phyloP scores from a whole-genome alignment of 2,888 invertebrate genomes.

The Plebejus melissa region DNA sequence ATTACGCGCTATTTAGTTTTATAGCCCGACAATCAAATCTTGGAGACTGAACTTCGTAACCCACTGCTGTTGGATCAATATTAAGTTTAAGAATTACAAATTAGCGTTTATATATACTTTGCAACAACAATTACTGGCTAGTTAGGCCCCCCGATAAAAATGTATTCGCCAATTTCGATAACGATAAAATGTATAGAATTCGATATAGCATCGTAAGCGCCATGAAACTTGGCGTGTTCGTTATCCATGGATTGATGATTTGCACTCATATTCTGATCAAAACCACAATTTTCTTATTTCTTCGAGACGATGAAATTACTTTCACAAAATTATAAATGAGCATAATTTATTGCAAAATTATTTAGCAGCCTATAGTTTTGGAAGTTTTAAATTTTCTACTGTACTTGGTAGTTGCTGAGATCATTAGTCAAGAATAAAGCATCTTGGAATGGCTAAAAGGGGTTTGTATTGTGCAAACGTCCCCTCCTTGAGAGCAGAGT shows the following conservation, averaged over 20 bases:
- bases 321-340: not conserved
- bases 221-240: too few species aligned
- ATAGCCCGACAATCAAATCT: conserved; percentile 20
- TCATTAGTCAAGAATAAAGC: not conserved
- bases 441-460: not conserved
- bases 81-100: not conserved
- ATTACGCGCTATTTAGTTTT: conserved; percentile 22
- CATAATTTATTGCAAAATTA: not conserved
- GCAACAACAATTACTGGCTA: not conserved
- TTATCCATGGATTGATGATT: too few species aligned
- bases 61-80: not conserved
- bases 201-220: too few species aligned
- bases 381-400: not conserved
- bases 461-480: conserved; percentile 15
- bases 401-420: not conserved
- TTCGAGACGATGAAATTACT: too few species aligned
- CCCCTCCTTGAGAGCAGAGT: conserved; percentile 13
- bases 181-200: too few species aligned
- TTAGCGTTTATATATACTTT: not conserved
- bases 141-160: too few species aligned
- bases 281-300: too few species aligned
- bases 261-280: too few species aligned
- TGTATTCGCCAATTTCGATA: too few species aligned
- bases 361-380: not conserved
- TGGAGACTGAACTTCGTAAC: not conserved